A percentile compares a stretch with the other conserved stretches of the same genome.
phyloP scores from a whole-genome alignment of 2,888 invertebrate species.

The Machimus atricapillus region DNA sequence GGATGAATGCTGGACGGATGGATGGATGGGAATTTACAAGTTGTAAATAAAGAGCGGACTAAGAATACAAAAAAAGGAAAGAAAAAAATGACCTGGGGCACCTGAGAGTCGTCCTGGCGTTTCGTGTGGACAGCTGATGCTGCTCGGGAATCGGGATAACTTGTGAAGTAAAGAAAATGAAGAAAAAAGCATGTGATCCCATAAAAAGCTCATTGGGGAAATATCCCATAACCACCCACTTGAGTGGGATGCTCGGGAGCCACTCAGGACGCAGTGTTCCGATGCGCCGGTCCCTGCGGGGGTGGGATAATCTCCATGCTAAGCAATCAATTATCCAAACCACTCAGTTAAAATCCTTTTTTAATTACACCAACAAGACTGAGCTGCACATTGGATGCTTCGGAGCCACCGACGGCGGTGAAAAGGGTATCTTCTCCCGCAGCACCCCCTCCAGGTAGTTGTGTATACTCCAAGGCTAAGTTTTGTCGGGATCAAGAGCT shows the following conservation, averaged over 20 bases:
- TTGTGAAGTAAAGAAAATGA: not conserved
- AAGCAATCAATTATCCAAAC: slow-evolving; percentile 46
- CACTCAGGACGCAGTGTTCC: not conserved
- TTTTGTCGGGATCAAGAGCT: not conserved
- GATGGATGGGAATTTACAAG: not conserved
- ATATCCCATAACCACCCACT: not conserved
- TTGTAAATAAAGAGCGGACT: not conserved
- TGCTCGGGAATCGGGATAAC: not conserved
- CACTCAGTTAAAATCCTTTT: slow-evolving; percentile 46
- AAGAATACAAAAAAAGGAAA: not conserved
- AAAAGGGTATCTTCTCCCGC: not conserved
- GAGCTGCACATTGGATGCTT: not conserved
- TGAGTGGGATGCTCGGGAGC: not conserved
- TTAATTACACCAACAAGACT: slow-evolving; percentile 43
- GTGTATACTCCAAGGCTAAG: not conserved
- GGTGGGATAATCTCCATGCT: slow-evolving; percentile 35
- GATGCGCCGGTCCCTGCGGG: not conserved
- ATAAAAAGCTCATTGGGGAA: not conserved
- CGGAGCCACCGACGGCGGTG: not conserved
- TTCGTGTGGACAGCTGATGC: slow-evolving; percentile 20
- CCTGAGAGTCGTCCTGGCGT: not conserved
- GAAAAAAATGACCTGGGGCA: not conserved
- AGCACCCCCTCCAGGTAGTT: not conserved
- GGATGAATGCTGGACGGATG: not conserved
- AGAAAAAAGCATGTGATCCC: not conserved